Evolutionary conservation across 2,888 invertebrate species (phyloP).

Genomic region (Smittia aterrima): DNA sequence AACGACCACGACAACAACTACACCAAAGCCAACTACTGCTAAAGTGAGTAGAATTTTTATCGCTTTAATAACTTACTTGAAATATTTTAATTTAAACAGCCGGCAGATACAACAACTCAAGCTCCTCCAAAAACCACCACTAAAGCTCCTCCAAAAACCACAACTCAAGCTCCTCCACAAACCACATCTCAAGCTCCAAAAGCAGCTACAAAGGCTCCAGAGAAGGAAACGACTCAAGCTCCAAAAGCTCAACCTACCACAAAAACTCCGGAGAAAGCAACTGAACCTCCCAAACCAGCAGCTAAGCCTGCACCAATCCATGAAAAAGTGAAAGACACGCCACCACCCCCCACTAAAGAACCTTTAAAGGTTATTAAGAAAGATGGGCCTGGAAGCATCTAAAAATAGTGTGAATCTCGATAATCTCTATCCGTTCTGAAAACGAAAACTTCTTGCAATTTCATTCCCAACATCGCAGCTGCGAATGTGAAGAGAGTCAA

Average conservation of each 20-base stretch:
- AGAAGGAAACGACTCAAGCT: slow-evolving; percentile 26
- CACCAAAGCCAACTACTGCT: slow-evolving; percentile 35
- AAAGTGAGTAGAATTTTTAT: neutral
- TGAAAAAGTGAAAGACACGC: slow-evolving; percentile 58
- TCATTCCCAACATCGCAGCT: neutral
- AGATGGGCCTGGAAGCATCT: slow-evolving; percentile 50
- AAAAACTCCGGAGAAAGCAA: slow-evolving; percentile 35
- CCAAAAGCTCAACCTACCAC: slow-evolving; percentile 23
- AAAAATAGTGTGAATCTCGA: neutral
- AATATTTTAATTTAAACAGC: too few species aligned
- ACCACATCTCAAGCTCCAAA: slow-evolving; percentile 41
- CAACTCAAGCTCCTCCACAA: slow-evolving; percentile 40
- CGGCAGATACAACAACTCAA: slow-evolving; percentile 40
- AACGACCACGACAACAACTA: slow-evolving; percentile 30
- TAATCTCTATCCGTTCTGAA: neutral
- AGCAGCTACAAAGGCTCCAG: slow-evolving; percentile 19
- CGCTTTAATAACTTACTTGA: neutral
- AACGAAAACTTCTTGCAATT: neutral
- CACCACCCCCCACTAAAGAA: slow-evolving; percentile 57
- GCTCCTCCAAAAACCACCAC: slow-evolving; percentile 40
- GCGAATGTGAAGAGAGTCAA: neutral
- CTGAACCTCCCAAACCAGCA: slow-evolving; percentile 35
- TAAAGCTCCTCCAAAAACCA: slow-evolving; percentile 35
- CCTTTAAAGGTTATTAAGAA: slow-evolving; percentile 61
- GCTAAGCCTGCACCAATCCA: slow-evolving; percentile 52